Evolutionary conservation across 2,113 vertebrate species (phyloP), one percentile per base, ranked within the genome.

Genomic region (Seriola dumerili): DNA sequence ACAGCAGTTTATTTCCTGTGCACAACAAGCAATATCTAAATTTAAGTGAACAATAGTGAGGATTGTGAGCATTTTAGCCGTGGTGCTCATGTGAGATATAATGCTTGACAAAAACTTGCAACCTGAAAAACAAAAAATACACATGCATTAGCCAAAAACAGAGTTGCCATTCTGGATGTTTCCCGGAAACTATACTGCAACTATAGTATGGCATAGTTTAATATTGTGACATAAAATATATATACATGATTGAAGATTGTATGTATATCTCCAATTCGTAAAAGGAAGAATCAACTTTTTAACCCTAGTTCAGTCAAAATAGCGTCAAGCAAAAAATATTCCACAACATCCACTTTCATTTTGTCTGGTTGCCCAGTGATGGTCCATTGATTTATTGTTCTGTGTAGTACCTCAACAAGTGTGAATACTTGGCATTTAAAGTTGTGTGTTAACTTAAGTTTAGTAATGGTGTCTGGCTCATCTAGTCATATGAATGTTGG

Each of bases 371-470:
- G 2, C 29, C 40, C 62, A 5, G 25, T 29, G 36, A 74, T 2
- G 0, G 32, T 50, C 46, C 48, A 72, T 52, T 54, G 55, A 82
- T 82, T 85, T 67, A 84, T 80, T 10, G 78, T 44, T 1, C 63
- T 72, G 58, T 81, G 78, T 76, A n/a, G 25, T 65, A 70, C 81
- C 59, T 72, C 16, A 74, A 72, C 40, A 70, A 90, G 76, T 85
- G 77, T 88, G 66, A 89, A 92, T 91, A 74, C 50, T 78, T 87
- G 38, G 80, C 80, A 74, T 90, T 88, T 84, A 85, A 88, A 85
- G 73, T 40, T 58, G 40, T 62, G 36, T 34, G 69, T 77, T 72
- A 68, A 76, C 75, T 85, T 3, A 83, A 69, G 57, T 88, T 76
- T 61, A 66, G 52, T 4, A 19, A 76, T 40, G 67, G 69, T 54